Conservation (phyloP, 2,113 vertebrate species). For the Pelecanus crispus region DNA sequence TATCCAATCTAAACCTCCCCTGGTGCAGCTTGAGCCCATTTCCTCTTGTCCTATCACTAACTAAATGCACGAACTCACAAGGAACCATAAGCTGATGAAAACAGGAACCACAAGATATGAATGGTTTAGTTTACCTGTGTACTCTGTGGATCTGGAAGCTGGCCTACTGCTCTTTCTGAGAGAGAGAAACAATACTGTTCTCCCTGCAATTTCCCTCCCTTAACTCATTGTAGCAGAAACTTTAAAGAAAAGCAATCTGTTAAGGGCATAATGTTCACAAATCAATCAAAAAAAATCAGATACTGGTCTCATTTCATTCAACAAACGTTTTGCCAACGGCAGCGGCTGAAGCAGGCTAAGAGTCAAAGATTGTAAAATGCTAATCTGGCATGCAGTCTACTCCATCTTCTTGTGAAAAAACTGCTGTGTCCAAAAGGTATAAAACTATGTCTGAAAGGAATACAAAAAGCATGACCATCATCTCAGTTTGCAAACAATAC, state of each 20-base stretch:
- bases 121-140: neutral
- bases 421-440: neutral
- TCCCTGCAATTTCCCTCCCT: neutral
- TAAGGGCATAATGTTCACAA: neutral
- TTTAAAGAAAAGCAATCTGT: neutral
- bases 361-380: neutral
- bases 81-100: neutral
- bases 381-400: neutral
- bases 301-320: constrained; percentile 5
- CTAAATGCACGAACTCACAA: neutral
- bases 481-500: neutral
- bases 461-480: neutral
- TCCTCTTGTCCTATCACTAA: too few relatives aligned
- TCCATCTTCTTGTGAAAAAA: neutral
- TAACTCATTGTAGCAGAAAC: neutral
- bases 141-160: neutral
- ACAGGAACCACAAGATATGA: neutral
- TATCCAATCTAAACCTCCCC: too few relatives aligned
- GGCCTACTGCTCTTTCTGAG: neutral
- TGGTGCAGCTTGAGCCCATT: too few relatives aligned
- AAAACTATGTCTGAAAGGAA: neutral
- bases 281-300: constrained; percentile 13
- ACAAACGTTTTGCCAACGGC: neutral
- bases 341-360: neutral
- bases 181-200: neutral